Evolutionary conservation across 2,797 vertebrate genomes (phyloP).

Genomic region (Acanthornis magna): DNA sequence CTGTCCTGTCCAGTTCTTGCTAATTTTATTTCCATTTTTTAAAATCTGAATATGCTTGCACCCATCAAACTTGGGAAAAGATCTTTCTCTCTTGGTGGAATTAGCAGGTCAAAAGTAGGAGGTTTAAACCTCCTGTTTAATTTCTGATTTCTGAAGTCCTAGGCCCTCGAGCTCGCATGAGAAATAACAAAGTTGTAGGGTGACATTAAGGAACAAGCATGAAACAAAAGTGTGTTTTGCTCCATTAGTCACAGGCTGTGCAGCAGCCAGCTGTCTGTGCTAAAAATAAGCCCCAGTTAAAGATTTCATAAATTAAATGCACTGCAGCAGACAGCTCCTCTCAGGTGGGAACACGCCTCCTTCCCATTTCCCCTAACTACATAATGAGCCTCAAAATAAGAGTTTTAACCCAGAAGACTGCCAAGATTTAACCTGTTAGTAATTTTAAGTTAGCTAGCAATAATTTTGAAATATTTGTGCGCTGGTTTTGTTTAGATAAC

Average conservation of each 20-base stretch:
- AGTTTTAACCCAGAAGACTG: background rate
- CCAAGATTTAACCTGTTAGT: background rate
- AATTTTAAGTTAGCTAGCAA: background rate
- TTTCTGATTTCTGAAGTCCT: background rate
- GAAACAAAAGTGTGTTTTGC: slow-evolving; percentile 68
- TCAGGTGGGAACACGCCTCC: slow-evolving; percentile 68
- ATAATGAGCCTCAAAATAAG: background rate
- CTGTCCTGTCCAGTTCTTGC: background rate
- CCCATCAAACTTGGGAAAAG: background rate
- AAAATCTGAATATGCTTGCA: background rate
- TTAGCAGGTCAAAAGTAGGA: background rate
- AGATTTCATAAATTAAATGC: slow-evolving; percentile 67
- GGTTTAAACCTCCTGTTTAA: background rate
- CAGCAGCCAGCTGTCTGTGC: slow-evolving; percentile 72
- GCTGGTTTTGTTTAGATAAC: background rate
- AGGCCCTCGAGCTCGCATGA: slow-evolving; percentile 32
- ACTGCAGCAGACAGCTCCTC: slow-evolving; percentile 64
- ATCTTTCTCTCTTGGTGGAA: background rate
- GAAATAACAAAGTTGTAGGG: slow-evolving; percentile 59
- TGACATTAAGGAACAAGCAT: slow-evolving; percentile 55
- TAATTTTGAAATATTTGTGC: background rate
- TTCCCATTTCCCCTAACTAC: slow-evolving; percentile 37
- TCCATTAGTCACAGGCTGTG: slow-evolving; percentile 71
- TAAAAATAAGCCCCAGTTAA: slow-evolving; percentile 70
- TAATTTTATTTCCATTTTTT: background rate